Evolutionary conservation across 1,140 invertebrate species (phyloP), one percentile per base, ranked within the genome.

Genomic region (Drosophila baimaii): DNA sequence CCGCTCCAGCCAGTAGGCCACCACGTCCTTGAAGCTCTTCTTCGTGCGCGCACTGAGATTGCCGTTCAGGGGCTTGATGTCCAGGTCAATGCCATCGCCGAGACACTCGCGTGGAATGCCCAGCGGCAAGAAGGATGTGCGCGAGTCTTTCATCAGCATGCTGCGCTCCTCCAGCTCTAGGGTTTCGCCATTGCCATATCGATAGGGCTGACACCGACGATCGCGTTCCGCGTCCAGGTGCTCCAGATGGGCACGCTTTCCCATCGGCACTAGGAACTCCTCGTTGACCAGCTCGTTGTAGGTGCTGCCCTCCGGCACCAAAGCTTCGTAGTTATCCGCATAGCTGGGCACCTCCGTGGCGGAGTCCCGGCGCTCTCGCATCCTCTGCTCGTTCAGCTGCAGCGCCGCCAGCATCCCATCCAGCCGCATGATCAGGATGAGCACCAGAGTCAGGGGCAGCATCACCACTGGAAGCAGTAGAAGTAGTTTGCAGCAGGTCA

Each of bases 381-480:
- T 46, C 6, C 63, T 51, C 25, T 86, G 56, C 19, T 83, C 77
- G 47, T 39, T 82, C 5, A 88, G 46, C 19, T 85, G 77, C 46
- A 91, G 57, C 0, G 88, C 90, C 27, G 72, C 73, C 59, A 91
- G 51, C 88, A 91, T 91, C n/a, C 90, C 81, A 29, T 92, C 90
- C 64, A 92, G 77, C 23, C 90, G 90, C 69, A 90, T 75, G 9
- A 92, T 77, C 51, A 92, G 78, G 47, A 92, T 63, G n/a, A 92
- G 66, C 39, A 91, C 77, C 69, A 92, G 63, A 27, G 88, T 90
- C 66, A 92, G 55, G 13, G 91, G 91, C 78, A 92, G 72, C 88
- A 92, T 81, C 17, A 91, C 73, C 52, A 91, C 90, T 90, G 91
- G 91, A 90, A 92, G 64, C 43, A 92, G 58, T 51, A 92, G 69